Evolutionary conservation across 2,113 vertebrate genomes (phyloP), one percentile per base, ranked within the genome.

Genomic region (Xenus cinereus): DNA sequence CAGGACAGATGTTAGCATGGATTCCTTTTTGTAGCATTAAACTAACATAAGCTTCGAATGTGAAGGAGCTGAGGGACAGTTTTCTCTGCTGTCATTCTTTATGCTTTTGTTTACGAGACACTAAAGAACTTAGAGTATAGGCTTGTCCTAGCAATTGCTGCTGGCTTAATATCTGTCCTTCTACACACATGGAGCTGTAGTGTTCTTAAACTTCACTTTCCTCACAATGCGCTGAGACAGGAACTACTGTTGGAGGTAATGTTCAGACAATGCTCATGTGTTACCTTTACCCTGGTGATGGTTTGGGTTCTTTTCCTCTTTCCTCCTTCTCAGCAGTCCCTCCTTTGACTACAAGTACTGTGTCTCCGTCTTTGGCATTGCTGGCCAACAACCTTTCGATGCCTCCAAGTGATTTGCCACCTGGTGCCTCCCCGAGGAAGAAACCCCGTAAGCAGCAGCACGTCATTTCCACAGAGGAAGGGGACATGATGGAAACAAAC

Each of bases 381-480:
- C 94, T 98, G 96, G 98, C 98, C 77, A 98, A 98, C 97, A 98
- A 98, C 75, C 98, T 99, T 43, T 98, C 97, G 30, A 97, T 98
- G 87, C 97, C 98, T 76, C 87, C 98, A 11, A 99, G 98, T 18
- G 99, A 99, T 91, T 97, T 99, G 74, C 98, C 99, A 37, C 99
- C 99, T 1, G 99, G 99, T 84, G 99, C 99, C 74, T 99, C 99
- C 5, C 99, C 99, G 0, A 98, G 99, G 89, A 99, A 99, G 95
- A 99, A 99, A 89, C 99, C 99, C 53, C 99, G 99, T 68, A 99
- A 99, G 96, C 99, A 99, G 96, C 99, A 99, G 97, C 99, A 99
- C 0, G 98, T 99, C 53, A 99, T 99, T 95, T 99, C 99, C 30
- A 99, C 99, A 6, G 99, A 99, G 97, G 99, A 99, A 95, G 99